These are phyloP conservation scores for Drosophila heteroneura DNA, from an alignment of 2,888 invertebrate genomes.

Conservation along the genomic window DNA sequence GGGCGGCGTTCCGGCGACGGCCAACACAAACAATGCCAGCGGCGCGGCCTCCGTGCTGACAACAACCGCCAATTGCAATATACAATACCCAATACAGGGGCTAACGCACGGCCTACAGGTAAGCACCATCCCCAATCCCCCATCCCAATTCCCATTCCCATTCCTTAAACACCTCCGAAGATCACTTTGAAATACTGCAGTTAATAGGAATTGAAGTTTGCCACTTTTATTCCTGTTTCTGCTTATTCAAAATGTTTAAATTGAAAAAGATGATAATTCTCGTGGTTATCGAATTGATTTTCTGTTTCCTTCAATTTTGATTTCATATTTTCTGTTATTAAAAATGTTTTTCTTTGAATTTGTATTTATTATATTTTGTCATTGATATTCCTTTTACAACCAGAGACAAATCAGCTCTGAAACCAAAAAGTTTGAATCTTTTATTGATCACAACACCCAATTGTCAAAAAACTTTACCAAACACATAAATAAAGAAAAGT, in stretches of 20 bases:
- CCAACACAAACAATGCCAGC: conserved; percentile 64
- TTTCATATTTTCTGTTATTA: not conserved
- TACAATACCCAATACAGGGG: conserved; percentile 91
- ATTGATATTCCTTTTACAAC: too few relatives aligned
- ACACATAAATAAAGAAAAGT: not conserved
- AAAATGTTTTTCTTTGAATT: not conserved
- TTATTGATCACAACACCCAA: not conserved
- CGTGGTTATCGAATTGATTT: not conserved
- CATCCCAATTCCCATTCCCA: not conserved
- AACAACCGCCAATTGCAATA: conserved; percentile 89
- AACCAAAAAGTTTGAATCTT: not conserved
- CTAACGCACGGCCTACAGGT: conserved; percentile 88
- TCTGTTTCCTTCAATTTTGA: not conserved
- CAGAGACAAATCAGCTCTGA: not conserved
- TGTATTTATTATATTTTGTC: not conserved
- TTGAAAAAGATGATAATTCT: not conserved
- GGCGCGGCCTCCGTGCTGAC: conserved; percentile 85
- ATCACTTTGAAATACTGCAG: not conserved
- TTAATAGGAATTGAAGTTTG: not conserved
- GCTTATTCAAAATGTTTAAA: too few relatives aligned
- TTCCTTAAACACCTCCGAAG: not conserved
- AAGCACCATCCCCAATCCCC: conserved; percentile 51
- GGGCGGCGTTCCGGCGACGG: conserved; percentile 51
- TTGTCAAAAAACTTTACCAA: not conserved
- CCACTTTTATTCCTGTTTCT: not conserved